Evolutionary conservation across 2,113 vertebrate species (phyloP).

Genomic region (Motacilla alba): DNA sequence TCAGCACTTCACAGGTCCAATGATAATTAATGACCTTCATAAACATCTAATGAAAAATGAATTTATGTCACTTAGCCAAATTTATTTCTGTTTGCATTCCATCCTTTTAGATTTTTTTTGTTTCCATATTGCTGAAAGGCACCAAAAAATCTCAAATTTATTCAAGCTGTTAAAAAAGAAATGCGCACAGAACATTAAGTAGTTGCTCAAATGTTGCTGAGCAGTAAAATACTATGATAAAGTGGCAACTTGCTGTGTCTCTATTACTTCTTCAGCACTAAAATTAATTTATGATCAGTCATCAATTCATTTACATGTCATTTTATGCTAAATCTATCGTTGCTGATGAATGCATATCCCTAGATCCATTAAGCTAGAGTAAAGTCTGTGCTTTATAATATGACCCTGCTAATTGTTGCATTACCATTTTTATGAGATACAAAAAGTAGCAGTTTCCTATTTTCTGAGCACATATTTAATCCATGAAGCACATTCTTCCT

Average conservation of each 20-base stretch:
- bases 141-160: slow-evolving; percentile 67
- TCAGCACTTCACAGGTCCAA: slow-evolving; percentile 19
- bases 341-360: slow-evolving; percentile 83
- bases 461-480: slow-evolving; percentile 67
- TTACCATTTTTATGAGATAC: slow-evolving; percentile 85
- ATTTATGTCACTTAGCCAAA: slow-evolving; percentile 72
- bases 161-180: slow-evolving; percentile 70
- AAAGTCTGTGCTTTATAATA: slow-evolving; percentile 80
- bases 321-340: slow-evolving; percentile 87
- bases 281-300: slow-evolving; percentile 93
- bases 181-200: slow-evolving; percentile 72
- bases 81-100: slow-evolving; percentile 71
- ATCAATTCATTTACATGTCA: slow-evolving; percentile 92
- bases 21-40: slow-evolving; percentile 67
- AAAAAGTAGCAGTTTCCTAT: slow-evolving; percentile 71
- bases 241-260: slow-evolving; percentile 79
- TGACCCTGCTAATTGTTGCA: slow-evolving; percentile 82
- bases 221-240: slow-evolving; percentile 79
- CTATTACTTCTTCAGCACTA: slow-evolving; percentile 84
- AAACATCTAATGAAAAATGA: slow-evolving; percentile 75
- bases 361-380: slow-evolving; percentile 78
- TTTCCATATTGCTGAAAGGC: slow-evolving; percentile 68
- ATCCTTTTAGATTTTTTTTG: slow-evolving; percentile 46
- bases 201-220: slow-evolving; percentile 78
- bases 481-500: slow-evolving; percentile 51